phyloP scores from a whole-genome alignment of 92 coral and sea anemone species.

The Scolanthus callimorphus region DNA sequence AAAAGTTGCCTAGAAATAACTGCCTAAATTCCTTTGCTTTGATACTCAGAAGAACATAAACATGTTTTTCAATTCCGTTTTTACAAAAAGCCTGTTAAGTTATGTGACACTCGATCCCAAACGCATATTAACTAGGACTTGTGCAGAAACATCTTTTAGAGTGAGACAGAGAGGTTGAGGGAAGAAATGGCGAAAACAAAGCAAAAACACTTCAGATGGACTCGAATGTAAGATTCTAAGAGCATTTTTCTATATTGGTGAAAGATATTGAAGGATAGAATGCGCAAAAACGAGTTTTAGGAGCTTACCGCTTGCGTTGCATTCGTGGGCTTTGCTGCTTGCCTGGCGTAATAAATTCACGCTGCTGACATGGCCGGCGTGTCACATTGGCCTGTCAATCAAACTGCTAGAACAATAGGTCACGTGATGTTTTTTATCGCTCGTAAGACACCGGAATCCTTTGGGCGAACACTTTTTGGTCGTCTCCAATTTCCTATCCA shows the following conservation, averaged over 20 bases:
- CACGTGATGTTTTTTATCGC: slow-evolving; percentile 78
- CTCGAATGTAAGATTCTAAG: too few species aligned
- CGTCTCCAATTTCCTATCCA: background rate
- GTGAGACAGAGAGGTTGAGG: too few species aligned
- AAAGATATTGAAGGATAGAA: too few species aligned
- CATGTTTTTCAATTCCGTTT: too few species aligned
- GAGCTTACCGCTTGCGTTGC: slow-evolving; percentile 81
- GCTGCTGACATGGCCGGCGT: slow-evolving; percentile 63
- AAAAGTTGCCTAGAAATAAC: background rate
- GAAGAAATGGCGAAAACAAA: too few species aligned
- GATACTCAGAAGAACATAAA: too few species aligned
- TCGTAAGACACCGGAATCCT: slow-evolving; percentile 88
- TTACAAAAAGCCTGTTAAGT: background rate
- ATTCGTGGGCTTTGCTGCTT: slow-evolving; percentile 43
- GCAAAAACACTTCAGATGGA: too few species aligned
- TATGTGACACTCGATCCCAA: background rate
- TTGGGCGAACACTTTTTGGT: slow-evolving; percentile 3
- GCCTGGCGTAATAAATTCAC: slow-evolving; percentile 79
- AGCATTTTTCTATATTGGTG: too few species aligned
- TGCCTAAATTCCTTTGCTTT: too few species aligned
- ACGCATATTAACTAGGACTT: slow-evolving; percentile 8
- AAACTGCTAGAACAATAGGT: slow-evolving; percentile 68
- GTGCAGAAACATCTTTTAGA: slow-evolving; percentile 35
- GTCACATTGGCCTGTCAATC: slow-evolving; percentile 84
- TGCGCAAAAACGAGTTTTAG: slow-evolving; percentile 65